These are phyloP conservation scores for Cyclargus thomasi DNA, from an alignment of 1,140 invertebrate genomes.

Conservation along the genomic window DNA sequence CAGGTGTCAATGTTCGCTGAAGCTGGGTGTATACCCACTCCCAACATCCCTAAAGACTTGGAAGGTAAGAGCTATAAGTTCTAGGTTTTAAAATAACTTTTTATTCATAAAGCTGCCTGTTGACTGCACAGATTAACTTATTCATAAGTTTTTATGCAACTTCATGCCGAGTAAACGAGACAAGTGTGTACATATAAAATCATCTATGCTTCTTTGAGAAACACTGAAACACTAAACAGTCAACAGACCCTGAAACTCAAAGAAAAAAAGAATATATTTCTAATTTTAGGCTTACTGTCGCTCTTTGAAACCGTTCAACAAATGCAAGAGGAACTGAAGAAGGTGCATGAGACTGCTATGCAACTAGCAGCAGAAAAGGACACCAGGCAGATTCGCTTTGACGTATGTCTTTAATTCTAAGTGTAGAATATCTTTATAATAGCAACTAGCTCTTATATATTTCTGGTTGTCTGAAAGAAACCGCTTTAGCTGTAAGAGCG, in stretches of 20 bases:
- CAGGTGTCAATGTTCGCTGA: neutral
- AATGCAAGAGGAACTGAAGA: slow-evolving; percentile 56
- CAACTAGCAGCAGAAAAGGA: slow-evolving; percentile 60
- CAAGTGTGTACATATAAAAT: too few species aligned
- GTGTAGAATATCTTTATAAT: too few species aligned
- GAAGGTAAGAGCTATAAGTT: neutral
- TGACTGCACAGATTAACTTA: too few species aligned
- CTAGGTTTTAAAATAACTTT: neutral
- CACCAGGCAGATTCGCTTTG: slow-evolving; percentile 51
- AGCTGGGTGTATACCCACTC: neutral
- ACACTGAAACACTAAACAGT: too few species aligned
- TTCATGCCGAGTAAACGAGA: too few species aligned
- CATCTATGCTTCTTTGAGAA: too few species aligned
- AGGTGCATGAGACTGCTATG: slow-evolving; percentile 52
- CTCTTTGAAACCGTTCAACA: slow-evolving; percentile 59
- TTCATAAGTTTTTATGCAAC: too few species aligned
- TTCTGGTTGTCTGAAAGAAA: too few species aligned
- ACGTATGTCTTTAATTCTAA: slow-evolving; percentile 34
- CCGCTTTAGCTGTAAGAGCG: too few species aligned
- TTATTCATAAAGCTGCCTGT: too few species aligned
- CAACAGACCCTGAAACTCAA: too few species aligned
- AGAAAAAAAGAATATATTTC: neutral
- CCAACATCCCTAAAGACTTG: neutral
- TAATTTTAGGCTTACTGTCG: slow-evolving; percentile 44
- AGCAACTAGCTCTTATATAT: too few species aligned